These are phyloP conservation scores for Merodon equestris DNA, from an alignment of 2,888 invertebrate genomes.

Conservation along the genomic window DNA sequence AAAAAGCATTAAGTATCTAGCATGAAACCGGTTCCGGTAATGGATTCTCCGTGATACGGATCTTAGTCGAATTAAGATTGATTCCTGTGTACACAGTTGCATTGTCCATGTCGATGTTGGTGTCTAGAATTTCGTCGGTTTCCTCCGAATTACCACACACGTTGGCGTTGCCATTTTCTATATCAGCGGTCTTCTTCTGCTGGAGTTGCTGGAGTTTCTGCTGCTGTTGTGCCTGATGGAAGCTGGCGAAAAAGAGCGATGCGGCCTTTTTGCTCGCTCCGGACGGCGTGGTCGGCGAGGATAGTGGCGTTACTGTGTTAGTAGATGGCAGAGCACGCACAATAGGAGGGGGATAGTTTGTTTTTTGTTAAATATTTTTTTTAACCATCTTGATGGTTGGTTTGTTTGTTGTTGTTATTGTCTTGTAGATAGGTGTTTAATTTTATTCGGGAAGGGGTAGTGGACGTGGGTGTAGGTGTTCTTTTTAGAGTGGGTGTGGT, in stretches of 20 bases:
- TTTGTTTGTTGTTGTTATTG: slow-evolving; percentile 61
- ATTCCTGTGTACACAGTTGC: slow-evolving; percentile 74
- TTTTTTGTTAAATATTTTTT: slow-evolving; percentile 73
- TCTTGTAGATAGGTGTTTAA: too few relatives aligned
- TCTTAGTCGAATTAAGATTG: slow-evolving; percentile 74
- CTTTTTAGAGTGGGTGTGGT: slow-evolving; percentile 18
- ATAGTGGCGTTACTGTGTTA: slow-evolving; percentile 76
- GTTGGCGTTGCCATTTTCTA: slow-evolving; percentile 59
- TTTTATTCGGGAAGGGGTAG: slow-evolving; percentile 25
- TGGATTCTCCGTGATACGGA: slow-evolving; percentile 79
- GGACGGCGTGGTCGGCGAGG: slow-evolving; percentile 77
- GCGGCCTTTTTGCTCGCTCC: slow-evolving; percentile 77
- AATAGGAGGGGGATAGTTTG: slow-evolving; percentile 74
- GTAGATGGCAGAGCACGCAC: slow-evolving; percentile 67
- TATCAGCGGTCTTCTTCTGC: slow-evolving; percentile 60
- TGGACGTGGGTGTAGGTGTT: slow-evolving; percentile 65
- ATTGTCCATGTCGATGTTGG: slow-evolving; percentile 70
- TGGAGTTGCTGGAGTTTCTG: slow-evolving; percentile 64
- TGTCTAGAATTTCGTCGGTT: slow-evolving; percentile 66
- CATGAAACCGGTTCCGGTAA: slow-evolving; percentile 78
- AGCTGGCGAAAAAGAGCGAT: slow-evolving; percentile 77
- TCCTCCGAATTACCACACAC: slow-evolving; percentile 69
- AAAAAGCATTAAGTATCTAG: slow-evolving; percentile 69
- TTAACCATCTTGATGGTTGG: slow-evolving; percentile 71
- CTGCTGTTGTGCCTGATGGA: slow-evolving; percentile 73